A percentile compares a stretch with the other conserved stretches of the same genome.
Evolutionary conservation across 35 echinoderm and acorn worm genomes (phyloP).

Genomic region (Holothuria glaberrima): DNA sequence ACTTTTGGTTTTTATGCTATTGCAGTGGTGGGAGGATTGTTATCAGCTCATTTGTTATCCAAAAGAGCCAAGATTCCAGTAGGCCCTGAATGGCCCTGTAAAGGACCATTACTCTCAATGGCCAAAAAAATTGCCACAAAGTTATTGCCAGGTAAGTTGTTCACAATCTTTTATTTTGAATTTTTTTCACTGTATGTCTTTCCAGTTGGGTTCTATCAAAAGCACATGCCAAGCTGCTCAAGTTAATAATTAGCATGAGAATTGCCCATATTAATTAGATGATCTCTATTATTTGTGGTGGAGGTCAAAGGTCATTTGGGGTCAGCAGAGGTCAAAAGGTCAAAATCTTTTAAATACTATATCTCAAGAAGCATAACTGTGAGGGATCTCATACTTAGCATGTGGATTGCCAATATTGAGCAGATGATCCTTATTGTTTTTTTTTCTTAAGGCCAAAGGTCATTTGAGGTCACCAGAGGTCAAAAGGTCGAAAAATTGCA

Average conservation of each 20-base stretch:
- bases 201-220: not conserved
- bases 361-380: too few species aligned
- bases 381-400: too few species aligned
- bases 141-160: conserved; percentile 79
- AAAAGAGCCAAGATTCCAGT: conserved; percentile 70
- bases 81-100: conserved; percentile 81
- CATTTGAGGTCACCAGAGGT: too few species aligned
- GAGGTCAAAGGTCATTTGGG: too few species aligned
- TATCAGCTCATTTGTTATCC: conserved; percentile 91
- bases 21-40: conserved; percentile 88
- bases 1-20: not conserved
- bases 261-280: too few species aligned
- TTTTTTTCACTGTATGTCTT: not conserved
- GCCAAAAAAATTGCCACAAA: conserved; percentile 88
- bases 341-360: too few species aligned
- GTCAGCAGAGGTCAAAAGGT: too few species aligned
- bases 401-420: too few species aligned
- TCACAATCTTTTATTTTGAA: not conserved
- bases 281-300: not conserved
- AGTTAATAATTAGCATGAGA: not conserved
- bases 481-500: too few species aligned
- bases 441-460: too few species aligned
- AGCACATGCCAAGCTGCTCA: not conserved
- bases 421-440: too few species aligned
- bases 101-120: conserved; percentile 81